Conservation (phyloP, 1,140 invertebrate genomes). For the Calliopsis andreniformis region DNA sequence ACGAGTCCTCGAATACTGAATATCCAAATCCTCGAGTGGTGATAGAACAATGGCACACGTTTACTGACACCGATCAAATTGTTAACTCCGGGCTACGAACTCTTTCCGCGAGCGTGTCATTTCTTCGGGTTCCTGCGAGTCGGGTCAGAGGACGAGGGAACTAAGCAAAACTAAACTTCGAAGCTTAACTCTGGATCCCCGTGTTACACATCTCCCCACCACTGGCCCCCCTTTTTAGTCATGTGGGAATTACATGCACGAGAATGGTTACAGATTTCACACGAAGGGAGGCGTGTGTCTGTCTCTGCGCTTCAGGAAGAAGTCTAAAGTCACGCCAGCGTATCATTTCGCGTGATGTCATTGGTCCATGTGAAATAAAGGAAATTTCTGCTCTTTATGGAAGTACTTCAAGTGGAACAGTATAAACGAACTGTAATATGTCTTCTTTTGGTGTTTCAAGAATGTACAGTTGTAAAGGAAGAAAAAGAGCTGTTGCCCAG, state of each 20-base stretch:
- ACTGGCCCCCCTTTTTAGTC: slow-evolving; percentile 59
- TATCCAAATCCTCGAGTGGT: slow-evolving; percentile 16
- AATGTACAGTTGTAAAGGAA: too few relatives aligned
- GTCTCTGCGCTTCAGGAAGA: neutral
- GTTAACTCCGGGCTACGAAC: neutral
- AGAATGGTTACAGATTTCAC: slow-evolving; percentile 50
- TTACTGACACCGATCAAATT: neutral
- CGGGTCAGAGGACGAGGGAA: slow-evolving; percentile 61
- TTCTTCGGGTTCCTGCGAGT: neutral
- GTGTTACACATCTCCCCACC: slow-evolving; percentile 70
- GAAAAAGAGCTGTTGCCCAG: too few relatives aligned
- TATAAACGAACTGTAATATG: too few relatives aligned
- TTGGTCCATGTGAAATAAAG: neutral
- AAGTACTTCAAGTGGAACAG: too few relatives aligned
- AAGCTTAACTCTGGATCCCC: slow-evolving; percentile 65
- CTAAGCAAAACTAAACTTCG: slow-evolving; percentile 74
- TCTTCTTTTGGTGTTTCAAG: too few relatives aligned
- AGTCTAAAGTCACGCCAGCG: slow-evolving; percentile 4
- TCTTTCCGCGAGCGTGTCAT: slow-evolving; percentile 31
- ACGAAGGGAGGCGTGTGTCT: slow-evolving; percentile 22
- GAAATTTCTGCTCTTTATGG: neutral
- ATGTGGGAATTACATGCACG: slow-evolving; percentile 61
- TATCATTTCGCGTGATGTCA: neutral
- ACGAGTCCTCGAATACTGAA: neutral
- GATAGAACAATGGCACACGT: neutral